Evolutionary conservation across 2,113 vertebrate species (phyloP), one percentile per base, ranked within the genome.

Genomic region (Chlorocebus sabaeus): DNA sequence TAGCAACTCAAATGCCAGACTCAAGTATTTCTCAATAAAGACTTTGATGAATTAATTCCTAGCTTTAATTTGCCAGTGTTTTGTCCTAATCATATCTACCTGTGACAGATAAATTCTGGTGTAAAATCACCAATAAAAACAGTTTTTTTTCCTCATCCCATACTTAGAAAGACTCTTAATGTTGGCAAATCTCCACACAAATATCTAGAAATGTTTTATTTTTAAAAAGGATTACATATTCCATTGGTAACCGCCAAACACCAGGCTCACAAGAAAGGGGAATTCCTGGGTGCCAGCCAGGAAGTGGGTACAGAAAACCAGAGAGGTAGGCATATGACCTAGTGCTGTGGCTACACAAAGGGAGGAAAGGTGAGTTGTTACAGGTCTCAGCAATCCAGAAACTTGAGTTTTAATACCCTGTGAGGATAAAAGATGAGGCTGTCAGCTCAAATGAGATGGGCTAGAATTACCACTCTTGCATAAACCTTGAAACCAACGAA

Each of bases 281-380:
- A 43, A 35, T 25, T 27, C 35, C 27, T 9, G 40, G 30, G 61
- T 3, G 50, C n/a, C n/a, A 35, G 82, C 40, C 30, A 40, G 2
- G 23, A 52, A 23, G 48, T 76, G 2, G n/a, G n/a, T 23, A 16
- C 59, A 8, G 13, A 50, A n/a, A 32, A 45, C 17, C 67, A 27
- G 50, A 3, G 10, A 70, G 14, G 30, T 0, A 1, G 12, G 8
- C 17, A 3, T 9, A 11, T 18, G 27, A n/a, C 50, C 7, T 6
- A 9, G 35, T 50, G 40, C 64, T n/a, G 4, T 0, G 1, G 50
- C 40, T 25, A 32, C n/a, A 45, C 16, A 12, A 30, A 68, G 27
- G 35, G n/a, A 18, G 27, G n/a, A 18, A 13, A 13, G 18, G 61
- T 3, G 22, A 32, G 8, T 32, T 18, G 7, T 5, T 18, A 52